Conservation (phyloP, 2,113 vertebrate genomes). For the Prinia subflava region DNA sequence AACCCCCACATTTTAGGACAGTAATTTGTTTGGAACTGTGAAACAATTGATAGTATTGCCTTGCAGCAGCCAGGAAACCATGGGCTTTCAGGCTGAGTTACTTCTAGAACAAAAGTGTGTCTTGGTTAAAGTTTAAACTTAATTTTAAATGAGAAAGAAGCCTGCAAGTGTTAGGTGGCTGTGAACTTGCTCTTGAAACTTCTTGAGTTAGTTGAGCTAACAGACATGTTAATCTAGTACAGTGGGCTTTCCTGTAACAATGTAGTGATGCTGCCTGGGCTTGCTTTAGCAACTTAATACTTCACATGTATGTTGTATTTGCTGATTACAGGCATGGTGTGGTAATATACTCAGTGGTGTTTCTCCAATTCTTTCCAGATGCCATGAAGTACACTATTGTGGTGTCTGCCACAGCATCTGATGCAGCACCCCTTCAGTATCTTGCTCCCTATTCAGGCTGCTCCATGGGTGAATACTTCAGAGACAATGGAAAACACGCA, state of each 20-base stretch:
- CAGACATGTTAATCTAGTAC: rapidly evolving
- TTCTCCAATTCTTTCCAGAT: conserved; percentile 61
- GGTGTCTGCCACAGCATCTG: conserved; percentile 95
- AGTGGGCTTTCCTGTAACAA: background rate
- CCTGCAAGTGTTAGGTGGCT: background rate
- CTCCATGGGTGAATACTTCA: conserved; percentile 98
- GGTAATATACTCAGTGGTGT: background rate
- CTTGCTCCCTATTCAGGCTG: conserved; percentile 97
- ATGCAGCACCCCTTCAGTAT: conserved; percentile 96
- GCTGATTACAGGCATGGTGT: background rate
- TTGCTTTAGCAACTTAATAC: background rate
- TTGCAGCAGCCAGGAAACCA: background rate
- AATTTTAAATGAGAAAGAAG: background rate
- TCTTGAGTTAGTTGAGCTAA: background rate
- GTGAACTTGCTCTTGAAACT: background rate
- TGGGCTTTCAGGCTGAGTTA: background rate
- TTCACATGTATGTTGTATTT: rapidly evolving
- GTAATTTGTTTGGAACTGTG: background rate
- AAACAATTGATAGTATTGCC: background rate
- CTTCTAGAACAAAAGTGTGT: background rate
- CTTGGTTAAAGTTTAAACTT: background rate
- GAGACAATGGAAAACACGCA: conserved; percentile 95
- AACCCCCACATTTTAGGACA: background rate
- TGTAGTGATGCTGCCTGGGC: background rate
- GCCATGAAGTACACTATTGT: conserved; percentile 99